A percentile compares a stretch with the other conserved stretches of the same genome.
These are phyloP conservation scores for Antidorcas marsupialis DNA, from an alignment of 2,113 vertebrate species.

Conservation along the genomic window DNA sequence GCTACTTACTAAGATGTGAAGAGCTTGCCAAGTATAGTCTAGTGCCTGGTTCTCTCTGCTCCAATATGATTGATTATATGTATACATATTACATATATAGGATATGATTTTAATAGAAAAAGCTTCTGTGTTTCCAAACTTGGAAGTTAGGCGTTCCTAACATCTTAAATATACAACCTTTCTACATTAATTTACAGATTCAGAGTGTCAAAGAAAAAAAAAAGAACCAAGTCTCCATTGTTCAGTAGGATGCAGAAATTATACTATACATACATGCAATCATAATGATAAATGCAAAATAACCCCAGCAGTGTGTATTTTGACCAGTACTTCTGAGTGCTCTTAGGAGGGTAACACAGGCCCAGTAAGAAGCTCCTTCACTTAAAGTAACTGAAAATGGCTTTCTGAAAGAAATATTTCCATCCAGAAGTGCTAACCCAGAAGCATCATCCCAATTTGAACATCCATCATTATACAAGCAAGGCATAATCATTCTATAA, in stretches of 20 bases:
- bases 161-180: neutral
- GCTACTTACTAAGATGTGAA: slow-evolving; percentile 52
- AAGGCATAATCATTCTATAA: neutral
- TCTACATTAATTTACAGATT: neutral
- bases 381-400: neutral
- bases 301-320: neutral
- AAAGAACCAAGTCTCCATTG: neutral
- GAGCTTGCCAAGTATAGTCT: slow-evolving; percentile 12
- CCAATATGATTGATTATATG: neutral
- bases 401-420: neutral
- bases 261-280: neutral
- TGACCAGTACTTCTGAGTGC: neutral
- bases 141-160: slow-evolving; percentile 10
- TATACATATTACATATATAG: neutral
- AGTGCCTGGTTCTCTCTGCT: neutral
- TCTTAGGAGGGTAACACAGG: neutral
- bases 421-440: neutral
- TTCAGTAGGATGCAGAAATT: neutral
- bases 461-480: neutral
- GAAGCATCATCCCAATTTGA: neutral
- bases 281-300: neutral
- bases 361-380: neutral
- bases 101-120: slow-evolving; percentile 35
- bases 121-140: neutral
- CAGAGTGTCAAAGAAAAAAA: neutral